phyloP scores from a whole-genome alignment of 92 coral and sea anemone species.

The Metridium senile region DNA sequence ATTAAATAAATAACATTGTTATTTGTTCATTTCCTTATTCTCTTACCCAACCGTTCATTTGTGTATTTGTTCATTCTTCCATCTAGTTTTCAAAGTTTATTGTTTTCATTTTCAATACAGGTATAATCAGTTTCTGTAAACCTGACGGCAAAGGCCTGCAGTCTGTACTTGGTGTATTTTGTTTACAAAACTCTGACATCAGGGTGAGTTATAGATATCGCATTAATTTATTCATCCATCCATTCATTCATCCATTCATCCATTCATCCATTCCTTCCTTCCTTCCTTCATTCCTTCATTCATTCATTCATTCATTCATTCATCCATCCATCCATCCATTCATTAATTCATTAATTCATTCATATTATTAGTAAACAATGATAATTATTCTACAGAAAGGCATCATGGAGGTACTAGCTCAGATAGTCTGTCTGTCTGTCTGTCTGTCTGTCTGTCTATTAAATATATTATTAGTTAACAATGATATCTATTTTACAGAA shows the following conservation, averaged over 20 bases:
- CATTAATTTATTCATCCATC: no score
- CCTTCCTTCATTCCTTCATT: neutral
- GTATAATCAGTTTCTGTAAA: conserved; percentile 87
- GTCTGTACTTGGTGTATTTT: conserved; percentile 90
- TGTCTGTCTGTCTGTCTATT: neutral
- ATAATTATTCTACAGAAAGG: conserved; percentile 86
- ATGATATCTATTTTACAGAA: no score
- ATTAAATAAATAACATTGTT: neutral
- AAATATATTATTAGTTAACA: no score
- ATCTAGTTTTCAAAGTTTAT: conserved; percentile 42
- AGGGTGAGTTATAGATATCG: conserved; percentile 73
- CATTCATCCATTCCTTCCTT: neutral
- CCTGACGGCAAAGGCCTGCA: conserved; percentile 98
- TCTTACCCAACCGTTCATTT: neutral
- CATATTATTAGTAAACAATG: no score
- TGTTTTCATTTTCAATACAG: conserved; percentile 22
- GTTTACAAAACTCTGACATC: conserved; percentile 85
- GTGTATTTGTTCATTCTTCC: neutral
- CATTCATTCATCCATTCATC: no score
- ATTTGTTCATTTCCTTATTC: neutral
- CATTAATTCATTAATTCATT: neutral
- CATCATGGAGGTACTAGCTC: conserved; percentile 88
- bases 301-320: neutral
- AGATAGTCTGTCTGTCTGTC: conserved; percentile 17
- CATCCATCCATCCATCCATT: no score